Base-by-base conservation (phyloP, 2,888 invertebrate genomes). In the Phengaris alcon region DNA sequence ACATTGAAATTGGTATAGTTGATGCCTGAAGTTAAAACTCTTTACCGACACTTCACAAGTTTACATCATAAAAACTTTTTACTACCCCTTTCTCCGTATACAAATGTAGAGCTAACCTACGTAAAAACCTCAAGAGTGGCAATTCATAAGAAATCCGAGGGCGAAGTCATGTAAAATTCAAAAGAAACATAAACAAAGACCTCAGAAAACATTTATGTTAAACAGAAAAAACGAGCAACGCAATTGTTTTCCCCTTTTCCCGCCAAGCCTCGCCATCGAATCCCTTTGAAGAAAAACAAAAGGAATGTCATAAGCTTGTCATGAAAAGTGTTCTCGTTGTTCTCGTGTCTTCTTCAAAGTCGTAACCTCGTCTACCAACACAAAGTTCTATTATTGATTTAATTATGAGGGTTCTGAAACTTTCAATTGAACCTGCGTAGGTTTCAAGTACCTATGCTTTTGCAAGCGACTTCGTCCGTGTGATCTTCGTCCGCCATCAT, bases 181-280 rank as follows among this genome's bases (percentile, higher is more conserved):
- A 70, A 74, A 74, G 75, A 75, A 78, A 74, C 77, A 77, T 78
- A 80, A 81, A 83, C 84, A 82, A 84, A 82, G 81, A 81, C 82
- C 83, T 84, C 77, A 80, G 80, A 81, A 82, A 85, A 85, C 83
- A 80, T 83, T 80, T 81, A 78, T 83, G 83, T 82, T 83, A 83
- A 85, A 84, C 82, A 80, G 77, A 77, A 80, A 78, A 79, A 80
- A 78, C 78, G 80, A 77, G 78, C 80, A 76, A 76, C 80, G 83
- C 84, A 85, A 88, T 85, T 82, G 84, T 81, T 81, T 80, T 81
- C 79, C 81, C 79, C 77, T 75, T 79, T 78, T 75, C 78, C 79
- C 79, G 80, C 80, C 83, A 84, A 82, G 84, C 85, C 81, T 81
- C 82, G 83, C 82, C 84, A 84, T 83, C 83, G 77, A 80, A 84